Evolutionary conservation across 2,888 invertebrate species (phyloP), one percentile per base, ranked within the genome.

Genomic region (Hydroisotoma schaefferi): DNA sequence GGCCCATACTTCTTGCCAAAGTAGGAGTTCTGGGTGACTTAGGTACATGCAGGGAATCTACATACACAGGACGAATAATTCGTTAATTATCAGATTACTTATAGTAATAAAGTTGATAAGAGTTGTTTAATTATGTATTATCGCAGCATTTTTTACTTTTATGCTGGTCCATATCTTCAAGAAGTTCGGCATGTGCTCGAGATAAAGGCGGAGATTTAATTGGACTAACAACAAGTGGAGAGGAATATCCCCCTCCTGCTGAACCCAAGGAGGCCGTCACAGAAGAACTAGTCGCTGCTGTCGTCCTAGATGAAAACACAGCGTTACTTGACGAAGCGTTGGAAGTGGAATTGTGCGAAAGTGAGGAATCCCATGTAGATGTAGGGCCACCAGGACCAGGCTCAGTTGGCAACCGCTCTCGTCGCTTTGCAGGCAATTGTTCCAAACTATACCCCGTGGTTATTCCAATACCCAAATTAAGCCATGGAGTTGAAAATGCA

Each of bases 1-100:
- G 88, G 63, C 88, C 89, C 91, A 93, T 93, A 49, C 84, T 83
- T 47, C 87, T 79, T n/a, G 83, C 81, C 53, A 88, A 83, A 1
- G 86, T 84, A 0, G 88, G 88, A 51, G 90, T 88, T 74, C 88
- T 84, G 2, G 91, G 90, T 55, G 85, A 85, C 75, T 83, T 83
- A 69, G 85, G 83, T 71, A 82, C 82, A 77, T 80, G 80, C 38
- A 83, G 76, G 74, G 79, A 80, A 78, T 71, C 61, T 73, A 73
- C 58, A 53, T 57, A 65, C 43, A 43, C 66, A 56, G 64, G 60
- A 63, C 62, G 51, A 57, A 46, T 37, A 44, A 51, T 61, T 61
- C 43, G 55, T 63, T 22, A 40, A 33, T 49, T 12, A 26, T 43
- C n/a, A n/a, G n/a, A n/a, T n/a, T 33, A 1, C 25, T 43, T 52